Conservation (phyloP, 2,113 vertebrate genomes). For the Thryonomys swinderianus region DNA sequence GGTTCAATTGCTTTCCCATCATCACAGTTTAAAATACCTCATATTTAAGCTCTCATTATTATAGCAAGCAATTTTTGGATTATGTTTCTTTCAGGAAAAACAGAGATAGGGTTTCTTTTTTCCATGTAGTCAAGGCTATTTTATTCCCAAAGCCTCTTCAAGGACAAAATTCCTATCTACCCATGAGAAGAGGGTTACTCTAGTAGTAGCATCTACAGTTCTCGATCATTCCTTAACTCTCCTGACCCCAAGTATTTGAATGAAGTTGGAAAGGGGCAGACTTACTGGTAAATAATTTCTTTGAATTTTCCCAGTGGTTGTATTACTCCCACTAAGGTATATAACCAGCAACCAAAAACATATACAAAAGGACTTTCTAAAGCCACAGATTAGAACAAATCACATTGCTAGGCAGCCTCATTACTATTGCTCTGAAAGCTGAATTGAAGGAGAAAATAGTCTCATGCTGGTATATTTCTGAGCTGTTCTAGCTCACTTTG, state of each 20-base stretch:
- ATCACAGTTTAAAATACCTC: background rate
- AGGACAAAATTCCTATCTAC: background rate
- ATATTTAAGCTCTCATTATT: too few species aligned
- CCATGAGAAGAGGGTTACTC: background rate
- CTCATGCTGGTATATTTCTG: rapidly evolving
- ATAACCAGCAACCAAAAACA: background rate
- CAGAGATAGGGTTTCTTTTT: background rate
- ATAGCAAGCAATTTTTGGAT: background rate
- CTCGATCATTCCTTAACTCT: background rate
- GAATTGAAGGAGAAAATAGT: rapidly evolving
- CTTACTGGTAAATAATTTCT: background rate
- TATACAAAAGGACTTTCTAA: background rate
- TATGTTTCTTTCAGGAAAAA: background rate
- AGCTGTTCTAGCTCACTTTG: background rate
- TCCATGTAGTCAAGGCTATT: background rate
- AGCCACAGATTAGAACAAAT: background rate
- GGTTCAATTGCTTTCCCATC: background rate
- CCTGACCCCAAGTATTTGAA: background rate
- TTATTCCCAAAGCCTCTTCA: background rate
- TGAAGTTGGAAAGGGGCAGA: background rate
- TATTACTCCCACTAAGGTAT: background rate
- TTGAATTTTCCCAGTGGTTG: background rate
- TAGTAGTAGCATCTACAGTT: background rate
- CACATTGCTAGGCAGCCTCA: background rate
- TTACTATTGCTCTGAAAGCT: too few species aligned